Percentiles rank a stretch among this genome's conserved stretches.
phyloP scores from a whole-genome alignment of 2,797 vertebrate species.

The Mus minutoides region DNA sequence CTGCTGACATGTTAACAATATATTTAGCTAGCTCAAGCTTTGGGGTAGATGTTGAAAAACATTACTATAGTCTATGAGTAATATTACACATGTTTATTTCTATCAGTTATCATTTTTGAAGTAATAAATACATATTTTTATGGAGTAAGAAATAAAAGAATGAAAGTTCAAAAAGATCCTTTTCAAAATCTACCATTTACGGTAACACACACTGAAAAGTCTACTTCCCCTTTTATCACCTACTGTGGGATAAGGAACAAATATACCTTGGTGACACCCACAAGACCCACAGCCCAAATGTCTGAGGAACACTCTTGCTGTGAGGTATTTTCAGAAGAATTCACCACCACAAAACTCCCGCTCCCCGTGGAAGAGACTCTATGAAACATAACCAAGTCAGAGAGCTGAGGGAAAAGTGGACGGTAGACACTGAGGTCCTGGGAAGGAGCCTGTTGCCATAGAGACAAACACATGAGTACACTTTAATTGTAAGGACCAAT shows the following conservation, averaged over 20 bases:
- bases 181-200: background rate
- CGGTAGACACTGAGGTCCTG: background rate
- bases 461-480: background rate
- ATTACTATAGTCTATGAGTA: background rate
- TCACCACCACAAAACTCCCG: slow-evolving; percentile 43
- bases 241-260: background rate
- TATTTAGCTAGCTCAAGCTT: slow-evolving; percentile 10
- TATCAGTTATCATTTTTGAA: background rate
- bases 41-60: slow-evolving; percentile 3
- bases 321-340: slow-evolving; percentile 46
- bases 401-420: background rate
- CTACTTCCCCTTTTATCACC: slow-evolving; percentile 54
- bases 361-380: background rate
- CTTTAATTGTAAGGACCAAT: background rate
- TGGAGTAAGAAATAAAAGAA: slow-evolving; percentile 26
- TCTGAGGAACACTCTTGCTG: background rate
- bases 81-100: background rate
- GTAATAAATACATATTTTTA: background rate
- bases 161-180: background rate
- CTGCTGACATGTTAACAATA: background rate
- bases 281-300: background rate
- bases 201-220: background rate
- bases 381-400: background rate
- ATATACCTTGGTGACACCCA: slow-evolving; percentile 1
- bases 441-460: background rate